Percentiles rank a stretch among this genome's conserved stretches.
phyloP scores from a whole-genome alignment of 2,113 vertebrate genomes.

The human region DNA sequence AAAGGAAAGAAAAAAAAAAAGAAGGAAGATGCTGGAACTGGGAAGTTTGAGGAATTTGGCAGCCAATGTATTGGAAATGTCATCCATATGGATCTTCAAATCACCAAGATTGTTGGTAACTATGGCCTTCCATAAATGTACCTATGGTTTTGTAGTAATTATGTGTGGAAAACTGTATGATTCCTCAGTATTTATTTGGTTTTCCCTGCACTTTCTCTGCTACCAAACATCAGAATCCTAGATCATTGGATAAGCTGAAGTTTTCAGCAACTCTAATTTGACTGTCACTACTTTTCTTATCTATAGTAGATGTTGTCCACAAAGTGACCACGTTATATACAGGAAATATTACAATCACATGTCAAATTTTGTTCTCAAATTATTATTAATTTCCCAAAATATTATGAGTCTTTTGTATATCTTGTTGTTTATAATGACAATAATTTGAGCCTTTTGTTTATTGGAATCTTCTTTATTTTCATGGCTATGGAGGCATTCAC shows the following conservation, averaged over 20 bases:
- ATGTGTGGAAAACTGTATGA: background rate
- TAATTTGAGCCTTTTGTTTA: background rate
- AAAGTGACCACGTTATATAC: background rate
- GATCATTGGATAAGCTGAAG: background rate
- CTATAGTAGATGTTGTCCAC: background rate
- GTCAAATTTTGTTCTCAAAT: background rate
- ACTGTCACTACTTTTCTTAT: background rate
- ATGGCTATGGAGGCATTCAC: background rate
- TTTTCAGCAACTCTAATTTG: background rate
- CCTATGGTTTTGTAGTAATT: background rate
- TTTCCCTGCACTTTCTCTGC: background rate
- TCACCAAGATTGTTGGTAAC: background rate
- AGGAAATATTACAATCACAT: background rate
- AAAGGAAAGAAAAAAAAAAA: too few species aligned
- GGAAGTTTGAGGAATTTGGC: background rate
- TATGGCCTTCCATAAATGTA: background rate
- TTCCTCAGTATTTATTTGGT: background rate
- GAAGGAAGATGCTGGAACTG: background rate
- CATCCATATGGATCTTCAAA: background rate
- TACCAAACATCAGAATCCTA: background rate
- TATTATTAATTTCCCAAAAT: constrained; percentile 9
- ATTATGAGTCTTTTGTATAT: background rate
- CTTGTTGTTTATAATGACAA: background rate
- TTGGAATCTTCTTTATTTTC: background rate
- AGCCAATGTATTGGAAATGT: background rate